A percentile compares a stretch with the other conserved stretches of the same genome.
These are phyloP conservation scores for Nymphalis io DNA, from an alignment of 1,140 invertebrate species.

Conservation along the genomic window DNA sequence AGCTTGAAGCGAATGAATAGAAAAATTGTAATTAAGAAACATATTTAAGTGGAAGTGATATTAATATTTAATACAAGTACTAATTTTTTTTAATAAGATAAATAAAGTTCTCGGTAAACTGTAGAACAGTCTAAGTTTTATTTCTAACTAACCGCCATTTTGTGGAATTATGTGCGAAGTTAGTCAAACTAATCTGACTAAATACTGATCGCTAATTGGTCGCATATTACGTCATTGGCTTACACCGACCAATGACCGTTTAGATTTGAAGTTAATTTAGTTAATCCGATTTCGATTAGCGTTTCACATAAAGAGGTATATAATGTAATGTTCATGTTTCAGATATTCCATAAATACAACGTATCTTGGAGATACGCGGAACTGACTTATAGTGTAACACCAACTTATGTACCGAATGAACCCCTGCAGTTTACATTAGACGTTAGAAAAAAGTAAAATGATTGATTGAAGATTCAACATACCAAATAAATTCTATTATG, in stretches of 20 bases:
- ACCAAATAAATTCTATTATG: too few relatives aligned
- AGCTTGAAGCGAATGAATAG: slow-evolving; percentile 7
- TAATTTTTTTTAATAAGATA: background rate
- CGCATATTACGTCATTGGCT: too few relatives aligned
- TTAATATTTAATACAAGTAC: background rate
- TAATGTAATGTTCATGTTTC: slow-evolving; percentile 44
- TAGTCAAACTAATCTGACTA: too few relatives aligned
- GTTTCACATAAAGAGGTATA: too few relatives aligned
- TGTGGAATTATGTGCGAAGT: too few relatives aligned
- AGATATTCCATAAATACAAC: slow-evolving; percentile 86
- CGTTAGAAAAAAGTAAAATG: slow-evolving; percentile 16
- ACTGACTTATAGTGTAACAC: slow-evolving; percentile 86
- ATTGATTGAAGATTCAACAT: background rate
- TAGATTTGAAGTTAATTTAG: too few relatives aligned
- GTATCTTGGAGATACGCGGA: slow-evolving; percentile 84
- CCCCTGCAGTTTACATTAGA: slow-evolving; percentile 84
- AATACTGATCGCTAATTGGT: too few relatives aligned
- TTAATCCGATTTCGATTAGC: too few relatives aligned
- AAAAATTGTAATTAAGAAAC: slow-evolving; percentile 11
- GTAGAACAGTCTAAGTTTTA: background rate
- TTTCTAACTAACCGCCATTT: background rate
- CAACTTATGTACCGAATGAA: slow-evolving; percentile 86
- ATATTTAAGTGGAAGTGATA: slow-evolving; percentile 1
- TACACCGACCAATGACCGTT: too few relatives aligned
- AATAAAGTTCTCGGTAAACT: background rate